Percentiles rank a stretch among this genome's conserved stretches.
These are phyloP conservation scores for Silurus glanis DNA, from an alignment of 2,113 vertebrate species.

Conservation along the genomic window DNA sequence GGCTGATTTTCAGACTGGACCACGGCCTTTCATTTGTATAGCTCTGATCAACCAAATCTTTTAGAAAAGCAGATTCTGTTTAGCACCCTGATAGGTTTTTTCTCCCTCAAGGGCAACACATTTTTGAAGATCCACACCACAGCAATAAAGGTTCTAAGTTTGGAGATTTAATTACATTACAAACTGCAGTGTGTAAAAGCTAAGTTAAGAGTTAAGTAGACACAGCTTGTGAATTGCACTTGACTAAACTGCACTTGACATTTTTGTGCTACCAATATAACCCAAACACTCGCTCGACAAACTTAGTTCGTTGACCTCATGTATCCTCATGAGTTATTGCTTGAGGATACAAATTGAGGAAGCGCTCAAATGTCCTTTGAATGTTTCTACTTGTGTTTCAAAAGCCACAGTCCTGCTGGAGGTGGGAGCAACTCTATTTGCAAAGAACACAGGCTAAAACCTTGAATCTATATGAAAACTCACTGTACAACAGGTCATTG, in stretches of 20 bases:
- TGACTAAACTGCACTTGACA: conserved; percentile 24
- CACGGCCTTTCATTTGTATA: background rate
- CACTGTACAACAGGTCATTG: background rate
- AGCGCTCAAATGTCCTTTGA: conserved; percentile 18
- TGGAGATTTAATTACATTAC: background rate
- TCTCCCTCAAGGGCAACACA: background rate
- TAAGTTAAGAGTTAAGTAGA: background rate
- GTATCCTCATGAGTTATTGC: conserved; percentile 1
- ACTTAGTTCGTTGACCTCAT: background rate
- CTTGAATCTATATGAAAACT: conserved; percentile 43
- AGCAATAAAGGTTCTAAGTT: background rate
- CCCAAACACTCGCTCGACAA: background rate
- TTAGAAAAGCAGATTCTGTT: background rate
- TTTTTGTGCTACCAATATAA: background rate
- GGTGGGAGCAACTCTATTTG: conserved; percentile 31
- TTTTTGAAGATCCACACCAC: background rate
- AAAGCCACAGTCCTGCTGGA: background rate
- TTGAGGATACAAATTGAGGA: conserved; percentile 22
- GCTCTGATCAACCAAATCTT: background rate
- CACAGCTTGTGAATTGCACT: background rate
- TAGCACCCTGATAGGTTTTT: background rate
- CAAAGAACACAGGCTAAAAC: conserved; percentile 20
- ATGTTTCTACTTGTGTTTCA: conserved; percentile 17
- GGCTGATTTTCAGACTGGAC: background rate
- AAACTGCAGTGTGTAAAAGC: background rate